Evolutionary conservation across 2,888 invertebrate genomes (phyloP), one percentile per base, ranked within the genome.

Genomic region (Drosophila maculinotata): DNA sequence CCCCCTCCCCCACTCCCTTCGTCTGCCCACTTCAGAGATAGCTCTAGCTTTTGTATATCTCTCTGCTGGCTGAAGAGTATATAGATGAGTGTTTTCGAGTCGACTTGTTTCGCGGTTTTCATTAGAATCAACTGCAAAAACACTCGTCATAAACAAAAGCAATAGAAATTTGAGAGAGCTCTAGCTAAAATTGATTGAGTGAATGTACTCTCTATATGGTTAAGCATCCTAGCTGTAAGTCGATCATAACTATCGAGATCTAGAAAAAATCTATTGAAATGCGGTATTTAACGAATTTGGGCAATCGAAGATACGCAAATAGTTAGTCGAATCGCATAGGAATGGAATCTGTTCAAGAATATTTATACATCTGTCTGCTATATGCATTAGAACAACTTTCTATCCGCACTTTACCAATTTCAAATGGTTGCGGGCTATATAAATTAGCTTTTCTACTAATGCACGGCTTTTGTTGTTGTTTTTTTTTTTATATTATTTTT

Each of bases 51-150:
- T 23, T 64, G 35, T 42, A 49, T 51, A 56, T 58, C 48, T 62
- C 33, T 17, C 51, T 30, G 41, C 15, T 62, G 23, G 0, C 14
- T 9, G 51, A 33, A 30, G 65, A 42, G 62, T 62, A 62, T 66
- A 17, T 45, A 7, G 65, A 58, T 84, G 64, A 81, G 75, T 64
- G 78, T 78, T 77, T 56, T 80, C 60, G 31, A 64, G 58, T 45
- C 54, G 69, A 72, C 78, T 80, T 76, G 42, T 56, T 63, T 74
- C 51, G 35, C 39, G 39, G 57, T 58, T 54, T 72, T 75, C 77
- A 69, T 82, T 75, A 67, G 38, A 67, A 67, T 39, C 49, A 57
- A 62, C 76, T 76, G 53, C 47, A 51, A 63, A 79, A 76, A 58
- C 56, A 47, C 60, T 69, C 25, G 30, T 41, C n/a, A 72, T 62